Evolutionary conservation across 2,888 invertebrate species (phyloP), one percentile per base, ranked within the genome.

Genomic region (Hesperia comma): DNA sequence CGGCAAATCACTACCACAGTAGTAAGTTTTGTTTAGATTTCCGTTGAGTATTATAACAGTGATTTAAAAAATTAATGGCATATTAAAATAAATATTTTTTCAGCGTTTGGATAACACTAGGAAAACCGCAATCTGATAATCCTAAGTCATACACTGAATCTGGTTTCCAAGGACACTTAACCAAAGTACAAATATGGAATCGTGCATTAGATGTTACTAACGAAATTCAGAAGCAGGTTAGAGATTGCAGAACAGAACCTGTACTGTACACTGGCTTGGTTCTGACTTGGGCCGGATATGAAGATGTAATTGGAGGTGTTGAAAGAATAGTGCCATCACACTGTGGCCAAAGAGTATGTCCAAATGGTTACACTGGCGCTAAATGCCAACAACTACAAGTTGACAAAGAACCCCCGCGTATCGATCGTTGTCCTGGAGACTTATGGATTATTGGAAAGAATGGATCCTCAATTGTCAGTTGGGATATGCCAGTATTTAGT

Each of bases 141-240:
- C 94, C 95, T n/a, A 96, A 96, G 77, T 95, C 95, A 0, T 97
- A 97, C 79, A 96, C 97, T 0, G 98, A 98, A 86, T 93, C 96
- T 54, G 98, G 98, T n/a, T 98, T 98, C 95, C 97, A 98, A 93
- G 99, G 99, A 33, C 97, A 98, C 77, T 91, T 99, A 49, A 98
- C 98, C 8, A 97, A 98, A 86, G 97, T 98, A 40, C 98, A 99
- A 92, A 95, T 99, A 68, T 99, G 99, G 99, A 96, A 96, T 76
- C 94, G 98, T 55, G 97, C 98, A 46, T 93, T 99, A 0, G 98
- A 98, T 81, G 96, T 98, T 17, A 97, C 98, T 5, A 96, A 96
- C 69, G 98, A 98, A 86, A 96, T 98, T 71, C 98, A 98, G 76
- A 97, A 97, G 82, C 98, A 98, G 94, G 98, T 98, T 0, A 94